Conservation (phyloP, 2,113 vertebrate genomes). For the Lonchura striata region DNA sequence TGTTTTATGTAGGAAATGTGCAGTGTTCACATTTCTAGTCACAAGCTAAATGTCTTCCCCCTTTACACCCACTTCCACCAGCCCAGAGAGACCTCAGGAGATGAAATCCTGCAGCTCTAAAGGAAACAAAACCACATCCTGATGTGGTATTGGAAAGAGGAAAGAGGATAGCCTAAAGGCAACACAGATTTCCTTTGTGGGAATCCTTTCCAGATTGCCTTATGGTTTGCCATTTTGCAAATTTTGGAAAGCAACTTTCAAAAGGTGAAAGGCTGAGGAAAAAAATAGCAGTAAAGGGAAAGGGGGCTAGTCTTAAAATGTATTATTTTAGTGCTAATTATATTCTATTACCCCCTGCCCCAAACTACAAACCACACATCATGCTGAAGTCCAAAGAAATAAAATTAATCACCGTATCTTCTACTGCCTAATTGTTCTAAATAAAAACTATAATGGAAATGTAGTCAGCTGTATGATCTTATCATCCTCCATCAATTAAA, state of each 20-base stretch:
- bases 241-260: neutral
- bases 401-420: neutral
- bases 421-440: neutral
- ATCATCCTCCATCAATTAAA: neutral
- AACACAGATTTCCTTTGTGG: neutral
- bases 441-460: neutral
- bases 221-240: neutral
- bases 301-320: neutral
- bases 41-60: neutral
- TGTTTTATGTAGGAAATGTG: neutral
- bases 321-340: neutral
- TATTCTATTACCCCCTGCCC: neutral
- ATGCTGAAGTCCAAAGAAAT: neutral
- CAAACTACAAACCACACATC: neutral
- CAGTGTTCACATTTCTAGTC: neutral
- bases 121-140: neutral
- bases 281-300: neutral
- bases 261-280: neutral
- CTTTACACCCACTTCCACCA: neutral
- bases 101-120: neutral
- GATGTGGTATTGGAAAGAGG: neutral
- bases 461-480: neutral
- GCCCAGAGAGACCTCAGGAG: neutral
- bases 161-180: neutral
- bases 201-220: no score